Evolutionary conservation across 2,888 invertebrate species (phyloP).

Genomic region (Yponomeuta plumbellus): DNA sequence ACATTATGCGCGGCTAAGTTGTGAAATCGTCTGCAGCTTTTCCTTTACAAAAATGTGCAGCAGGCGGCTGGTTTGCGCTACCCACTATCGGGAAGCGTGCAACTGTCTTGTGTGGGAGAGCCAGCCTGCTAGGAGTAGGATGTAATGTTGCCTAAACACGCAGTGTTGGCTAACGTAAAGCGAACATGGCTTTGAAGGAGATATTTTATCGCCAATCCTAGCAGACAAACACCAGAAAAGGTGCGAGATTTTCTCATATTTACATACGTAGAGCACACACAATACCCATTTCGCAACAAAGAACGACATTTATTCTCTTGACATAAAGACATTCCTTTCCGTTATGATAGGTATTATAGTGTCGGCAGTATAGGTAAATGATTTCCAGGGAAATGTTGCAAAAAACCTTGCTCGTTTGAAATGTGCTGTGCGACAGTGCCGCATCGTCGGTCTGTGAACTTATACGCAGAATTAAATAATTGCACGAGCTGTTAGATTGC

Average conservation of each 20-base stretch:
- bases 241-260: not conserved
- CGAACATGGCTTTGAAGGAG: not conserved
- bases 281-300: not conserved
- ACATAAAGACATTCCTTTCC: constrained; percentile 9
- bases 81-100: constrained; percentile 27
- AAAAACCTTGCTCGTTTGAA: constrained; percentile 7
- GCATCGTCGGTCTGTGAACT: constrained; percentile 21
- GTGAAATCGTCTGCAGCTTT: constrained; percentile 27
- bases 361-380: constrained; percentile 9
- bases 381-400: constrained; percentile 14
- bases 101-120: constrained; percentile 36
- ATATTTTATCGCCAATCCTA: not conserved
- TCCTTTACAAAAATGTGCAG: constrained; percentile 28
- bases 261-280: not conserved
- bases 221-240: not conserved
- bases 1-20: constrained; percentile 22
- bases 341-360: not conserved
- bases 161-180: not conserved
- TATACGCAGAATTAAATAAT: constrained; percentile 44
- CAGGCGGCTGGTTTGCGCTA: constrained; percentile 29
- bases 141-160: not conserved
- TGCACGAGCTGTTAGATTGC: constrained; percentile 40
- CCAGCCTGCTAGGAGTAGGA: constrained; percentile 21
- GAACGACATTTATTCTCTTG: not conserved
- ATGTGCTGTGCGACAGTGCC: constrained; percentile 12